A percentile compares a stretch with the other conserved stretches of the same genome.
Evolutionary conservation across 2,888 invertebrate species (phyloP).

Genomic region (Drosophila paranaensis): DNA sequence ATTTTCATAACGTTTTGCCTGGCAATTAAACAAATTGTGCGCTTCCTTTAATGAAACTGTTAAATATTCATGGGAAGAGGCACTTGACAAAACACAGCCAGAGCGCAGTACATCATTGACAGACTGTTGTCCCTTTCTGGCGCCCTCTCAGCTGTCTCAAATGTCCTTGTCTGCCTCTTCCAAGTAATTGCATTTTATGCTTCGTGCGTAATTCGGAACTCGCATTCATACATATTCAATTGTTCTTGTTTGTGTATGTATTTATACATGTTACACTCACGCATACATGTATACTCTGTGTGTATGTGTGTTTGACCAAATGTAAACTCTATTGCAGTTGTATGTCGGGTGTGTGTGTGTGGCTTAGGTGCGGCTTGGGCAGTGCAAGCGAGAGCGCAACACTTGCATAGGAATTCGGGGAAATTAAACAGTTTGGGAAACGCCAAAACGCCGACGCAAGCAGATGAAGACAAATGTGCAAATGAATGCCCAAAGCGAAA

Average conservation of each 20-base stretch:
- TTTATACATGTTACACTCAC: constrained; percentile 6
- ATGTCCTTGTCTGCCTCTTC: constrained; percentile 60
- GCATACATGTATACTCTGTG: constrained; percentile 29
- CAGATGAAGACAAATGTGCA: constrained; percentile 44
- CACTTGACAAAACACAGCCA: constrained; percentile 23
- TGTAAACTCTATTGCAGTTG: constrained; percentile 19
- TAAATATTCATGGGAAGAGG: constrained; percentile 52
- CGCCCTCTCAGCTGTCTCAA: constrained; percentile 14
- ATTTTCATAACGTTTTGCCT: constrained; percentile 49
- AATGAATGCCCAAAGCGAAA: constrained; percentile 28
- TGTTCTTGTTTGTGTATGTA: too few relatives aligned
- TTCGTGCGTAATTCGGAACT: constrained; percentile 28
- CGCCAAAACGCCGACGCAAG: constrained; percentile 71
- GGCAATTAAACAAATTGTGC: constrained; percentile 61
- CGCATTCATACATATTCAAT: constrained; percentile 32
- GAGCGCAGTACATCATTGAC: constrained; percentile 26
- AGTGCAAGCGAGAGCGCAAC: constrained; percentile 21
- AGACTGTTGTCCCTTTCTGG: neutral
- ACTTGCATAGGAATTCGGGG: constrained; percentile 22
- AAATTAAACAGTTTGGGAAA: constrained; percentile 59
- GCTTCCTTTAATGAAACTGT: constrained; percentile 58
- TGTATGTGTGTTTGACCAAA: constrained; percentile 13
- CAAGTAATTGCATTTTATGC: constrained; percentile 51
- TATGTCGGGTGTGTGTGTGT: neutral
- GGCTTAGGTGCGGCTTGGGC: constrained; percentile 9